Base-by-base conservation (phyloP, 2,797 vertebrate species). In the Bovichtus variegatus region DNA sequence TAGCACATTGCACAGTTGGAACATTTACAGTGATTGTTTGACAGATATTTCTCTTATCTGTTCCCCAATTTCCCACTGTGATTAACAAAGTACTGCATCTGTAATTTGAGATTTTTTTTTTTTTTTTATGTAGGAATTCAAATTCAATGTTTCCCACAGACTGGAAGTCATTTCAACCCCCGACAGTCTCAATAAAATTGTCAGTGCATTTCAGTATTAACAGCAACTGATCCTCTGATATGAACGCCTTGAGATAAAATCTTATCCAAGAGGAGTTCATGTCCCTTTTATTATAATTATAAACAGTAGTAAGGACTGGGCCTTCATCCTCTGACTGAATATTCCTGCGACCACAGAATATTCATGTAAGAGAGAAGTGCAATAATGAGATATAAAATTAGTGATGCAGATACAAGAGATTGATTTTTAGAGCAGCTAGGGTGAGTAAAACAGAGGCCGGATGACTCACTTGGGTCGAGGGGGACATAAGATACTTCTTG, bases 351-450 rank as follows among this genome's bases (percentile, higher is more conserved):
- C 12, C 13, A 50, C 16, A 68, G 29, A 73, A 31, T 50, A 18
- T 58, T 77, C 19, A n/a, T 62, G 27, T 63, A 71, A n/a, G 50
- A 58, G 36, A 70, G 49, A 58, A 58, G 47, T 55, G 62, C 18
- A 38, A 19, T 41, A 40, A 61, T 66, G 43, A 78, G 16, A 57
- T 79, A 23, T 60, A 16, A 61, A 71, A 70, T 66, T 51, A 21
- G 43, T 73, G 44, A 15, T 43, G 50, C 70, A 62, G 46, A 62
- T 51, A 29, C 27, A 85, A 19, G 27, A 44, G 29, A 73, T 61
- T 65, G 47, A 68, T n/a, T 73, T 73, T 69, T 36, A 49, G 34
- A 76, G 69, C 61, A 50, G 34, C 66, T 65, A 41, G 25, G 41
- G 34, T 69, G 61, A 68, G 50, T 29, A 66, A 46, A 65, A 51